These are phyloP conservation scores for Atopsyche davidsoni DNA, from an alignment of 1,140 invertebrate species.

Conservation along the genomic window DNA sequence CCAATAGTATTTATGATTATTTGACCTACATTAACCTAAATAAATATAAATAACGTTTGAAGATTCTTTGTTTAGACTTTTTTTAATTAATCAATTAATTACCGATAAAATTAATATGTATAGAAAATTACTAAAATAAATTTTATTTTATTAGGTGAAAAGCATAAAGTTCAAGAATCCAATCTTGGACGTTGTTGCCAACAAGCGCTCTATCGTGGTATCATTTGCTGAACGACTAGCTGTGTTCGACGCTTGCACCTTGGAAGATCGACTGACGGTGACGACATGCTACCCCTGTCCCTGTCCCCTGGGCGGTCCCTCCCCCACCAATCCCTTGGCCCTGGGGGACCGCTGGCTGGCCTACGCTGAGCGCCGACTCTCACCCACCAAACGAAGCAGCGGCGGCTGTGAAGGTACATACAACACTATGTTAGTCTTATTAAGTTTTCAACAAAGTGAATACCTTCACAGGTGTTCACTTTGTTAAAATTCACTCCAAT, in stretches of 20 bases:
- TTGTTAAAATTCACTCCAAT: no score
- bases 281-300: constrained; percentile 87
- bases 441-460: no score
- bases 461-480: no score
- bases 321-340: constrained; percentile 79
- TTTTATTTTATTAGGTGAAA: constrained; percentile 54
- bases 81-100: no score
- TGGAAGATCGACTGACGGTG: constrained; percentile 80
- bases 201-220: constrained; percentile 74
- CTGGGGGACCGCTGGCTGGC: constrained; percentile 76
- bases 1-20: no score
- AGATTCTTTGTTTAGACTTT: no score
- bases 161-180: constrained; percentile 89
- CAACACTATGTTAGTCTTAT: not conserved
- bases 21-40: no score
- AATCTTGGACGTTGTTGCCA: constrained; percentile 80
- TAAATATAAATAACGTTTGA: no score
- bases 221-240: constrained; percentile 86
- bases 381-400: constrained; percentile 75
- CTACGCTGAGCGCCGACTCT: constrained; percentile 79
- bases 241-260: constrained; percentile 81
- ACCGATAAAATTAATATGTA: no score
- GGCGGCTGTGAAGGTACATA: constrained; percentile 70
- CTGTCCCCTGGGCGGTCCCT: constrained; percentile 53
- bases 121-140: no score